phyloP scores from a whole-genome alignment of 2,113 vertebrate genomes.

The Dromaius novaehollandiae region DNA sequence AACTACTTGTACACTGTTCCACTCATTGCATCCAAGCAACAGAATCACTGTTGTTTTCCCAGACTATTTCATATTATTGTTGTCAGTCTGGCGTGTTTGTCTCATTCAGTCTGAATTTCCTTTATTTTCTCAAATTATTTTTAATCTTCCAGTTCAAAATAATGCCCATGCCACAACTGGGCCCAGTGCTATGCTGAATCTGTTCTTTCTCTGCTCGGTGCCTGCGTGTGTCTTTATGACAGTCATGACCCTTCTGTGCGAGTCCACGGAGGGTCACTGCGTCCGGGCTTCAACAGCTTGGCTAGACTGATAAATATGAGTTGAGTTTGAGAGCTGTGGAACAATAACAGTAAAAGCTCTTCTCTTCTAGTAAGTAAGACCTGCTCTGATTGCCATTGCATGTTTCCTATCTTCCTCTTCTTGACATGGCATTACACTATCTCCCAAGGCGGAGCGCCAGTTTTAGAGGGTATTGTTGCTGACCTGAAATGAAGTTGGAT shows the following conservation, averaged over 20 bases:
- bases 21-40: neutral
- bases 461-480: neutral
- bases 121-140: neutral
- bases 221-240: fast-evolving
- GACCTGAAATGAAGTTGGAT: neutral
- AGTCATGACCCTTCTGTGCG: too few species aligned
- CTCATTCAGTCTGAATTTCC: neutral
- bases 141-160: neutral
- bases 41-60: neutral
- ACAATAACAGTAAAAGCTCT: neutral
- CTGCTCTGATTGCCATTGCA: neutral
- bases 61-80: neutral
- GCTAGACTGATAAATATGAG: neutral
- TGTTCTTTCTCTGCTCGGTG: neutral
- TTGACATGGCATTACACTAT: fast-evolving
- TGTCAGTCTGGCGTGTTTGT: neutral
- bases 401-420: neutral
- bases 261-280: neutral
- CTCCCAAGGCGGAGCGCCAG: neutral
- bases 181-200: neutral
- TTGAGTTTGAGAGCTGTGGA: neutral
- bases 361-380: neutral
- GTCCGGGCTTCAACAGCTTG: neutral
- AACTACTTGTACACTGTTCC: neutral
- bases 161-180: neutral